phyloP scores from a whole-genome alignment of 1,140 invertebrate species.

The Mesaphorura yosii region DNA sequence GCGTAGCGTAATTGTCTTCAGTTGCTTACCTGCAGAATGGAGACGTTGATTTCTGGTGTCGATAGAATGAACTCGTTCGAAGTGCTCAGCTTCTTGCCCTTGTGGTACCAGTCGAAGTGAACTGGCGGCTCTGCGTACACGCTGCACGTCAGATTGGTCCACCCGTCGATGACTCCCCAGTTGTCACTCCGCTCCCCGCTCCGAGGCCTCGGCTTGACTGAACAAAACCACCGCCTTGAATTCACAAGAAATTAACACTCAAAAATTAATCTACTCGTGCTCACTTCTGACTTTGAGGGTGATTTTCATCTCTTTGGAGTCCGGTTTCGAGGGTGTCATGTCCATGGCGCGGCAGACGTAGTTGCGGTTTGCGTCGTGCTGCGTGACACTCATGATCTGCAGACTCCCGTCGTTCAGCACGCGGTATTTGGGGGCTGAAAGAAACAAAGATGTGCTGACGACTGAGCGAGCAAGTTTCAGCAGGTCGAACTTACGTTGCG shows the following conservation, averaged over 20 bases:
- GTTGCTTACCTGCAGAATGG: constrained; percentile 26
- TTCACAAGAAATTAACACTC: not conserved
- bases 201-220: constrained; percentile 15
- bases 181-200: not conserved
- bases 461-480: too few relatives aligned
- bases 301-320: constrained; percentile 26
- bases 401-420: constrained; percentile 21
- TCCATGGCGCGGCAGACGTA: constrained; percentile 30
- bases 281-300: constrained; percentile 30
- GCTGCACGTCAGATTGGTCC: constrained; percentile 30
- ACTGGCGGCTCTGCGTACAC: constrained; percentile 27
- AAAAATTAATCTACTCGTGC: not conserved
- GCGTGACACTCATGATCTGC: constrained; percentile 21
- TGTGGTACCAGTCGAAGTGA: constrained; percentile 23
- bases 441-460: too few relatives aligned
- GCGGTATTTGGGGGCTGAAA: constrained; percentile 20
- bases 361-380: constrained; percentile 15
- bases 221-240: constrained; percentile 3
- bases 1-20: not conserved
- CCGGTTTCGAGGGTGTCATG: constrained; percentile 23
- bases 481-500: constrained; percentile 8
- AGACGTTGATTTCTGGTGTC: constrained; percentile 22
- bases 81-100: constrained; percentile 3
- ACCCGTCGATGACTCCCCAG: constrained; percentile 26
- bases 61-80: constrained; percentile 23